Conservation (phyloP, 2,113 vertebrate genomes). For the Oncorhynchus clarkii region DNA sequence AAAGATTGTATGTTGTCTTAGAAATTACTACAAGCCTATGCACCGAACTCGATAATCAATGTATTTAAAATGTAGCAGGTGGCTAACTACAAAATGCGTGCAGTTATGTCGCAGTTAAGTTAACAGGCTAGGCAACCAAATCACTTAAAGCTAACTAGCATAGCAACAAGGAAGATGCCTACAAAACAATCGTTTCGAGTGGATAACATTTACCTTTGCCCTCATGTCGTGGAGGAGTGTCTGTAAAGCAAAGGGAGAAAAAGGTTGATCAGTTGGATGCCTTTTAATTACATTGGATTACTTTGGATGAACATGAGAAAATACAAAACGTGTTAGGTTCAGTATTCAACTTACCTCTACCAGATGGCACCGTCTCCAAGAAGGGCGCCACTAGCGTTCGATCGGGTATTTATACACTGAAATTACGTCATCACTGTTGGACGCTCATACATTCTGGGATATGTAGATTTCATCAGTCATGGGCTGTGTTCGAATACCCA, state of each 20-base stretch:
- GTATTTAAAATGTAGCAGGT: no score
- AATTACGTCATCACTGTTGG: slow-evolving; percentile 4
- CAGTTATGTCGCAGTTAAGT: no score
- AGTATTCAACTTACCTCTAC: not conserved
- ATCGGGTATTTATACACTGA: slow-evolving; percentile 57
- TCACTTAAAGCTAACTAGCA: no score
- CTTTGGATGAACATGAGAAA: slow-evolving; percentile 55
- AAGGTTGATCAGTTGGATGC: slow-evolving; percentile 30
- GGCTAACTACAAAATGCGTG: not conserved
- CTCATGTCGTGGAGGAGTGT: slow-evolving; percentile 75
- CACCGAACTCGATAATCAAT: no score
- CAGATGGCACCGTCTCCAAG: slow-evolving; percentile 65
- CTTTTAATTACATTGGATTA: slow-evolving; percentile 37
- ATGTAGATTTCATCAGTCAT: not conserved
- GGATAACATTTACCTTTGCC: slow-evolving; percentile 81
- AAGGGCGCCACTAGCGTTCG: slow-evolving; percentile 40
- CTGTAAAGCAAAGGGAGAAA: slow-evolving; percentile 57
- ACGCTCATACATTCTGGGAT: not conserved
- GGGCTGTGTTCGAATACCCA: no score
- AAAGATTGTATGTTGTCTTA: no score
- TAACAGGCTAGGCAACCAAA: slow-evolving; percentile 5
- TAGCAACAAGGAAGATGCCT: fast-evolving
- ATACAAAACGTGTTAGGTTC: fast-evolving
- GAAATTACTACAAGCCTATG: no score
- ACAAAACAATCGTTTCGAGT: not conserved